Percentiles rank a stretch among this genome's conserved stretches.
Evolutionary conservation across 2,113 vertebrate species (phyloP).

Genomic region (Choloepus hoffmanni): DNA sequence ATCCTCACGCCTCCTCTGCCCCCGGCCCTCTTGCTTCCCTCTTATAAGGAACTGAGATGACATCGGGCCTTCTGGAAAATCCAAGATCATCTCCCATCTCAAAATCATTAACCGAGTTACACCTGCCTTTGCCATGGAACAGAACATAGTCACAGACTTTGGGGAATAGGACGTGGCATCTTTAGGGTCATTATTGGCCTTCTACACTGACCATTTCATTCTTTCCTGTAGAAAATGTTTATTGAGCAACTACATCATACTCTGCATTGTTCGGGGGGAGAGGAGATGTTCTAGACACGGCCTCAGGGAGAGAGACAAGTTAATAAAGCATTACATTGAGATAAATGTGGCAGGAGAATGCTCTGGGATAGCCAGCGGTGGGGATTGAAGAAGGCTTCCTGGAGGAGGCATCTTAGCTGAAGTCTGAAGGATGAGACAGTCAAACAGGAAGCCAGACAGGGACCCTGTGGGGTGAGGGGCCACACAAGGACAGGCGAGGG

Average conservation of each 20-base stretch:
- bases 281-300: fast-evolving
- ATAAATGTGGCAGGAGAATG: background rate
- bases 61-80: fast-evolving
- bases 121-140: too few species aligned
- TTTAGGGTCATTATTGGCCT: background rate
- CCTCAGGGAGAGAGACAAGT: background rate
- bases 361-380: background rate
- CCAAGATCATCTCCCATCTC: background rate
- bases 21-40: background rate
- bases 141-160: too few species aligned
- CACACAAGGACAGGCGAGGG: background rate
- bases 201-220: background rate
- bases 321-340: background rate
- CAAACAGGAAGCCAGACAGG: background rate
- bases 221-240: background rate
- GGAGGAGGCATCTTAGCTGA: background rate
- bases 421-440: too few species aligned
- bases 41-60: too few species aligned
- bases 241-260: background rate
- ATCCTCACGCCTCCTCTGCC: background rate
- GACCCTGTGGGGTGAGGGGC: background rate
- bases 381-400: background rate
- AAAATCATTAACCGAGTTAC: background rate
- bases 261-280: fast-evolving
- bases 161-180: background rate